A percentile compares a stretch with the other conserved stretches of the same genome.
These are phyloP conservation scores for Mus spretus DNA, from an alignment of 2,797 vertebrate genomes.

Conservation along the genomic window DNA sequence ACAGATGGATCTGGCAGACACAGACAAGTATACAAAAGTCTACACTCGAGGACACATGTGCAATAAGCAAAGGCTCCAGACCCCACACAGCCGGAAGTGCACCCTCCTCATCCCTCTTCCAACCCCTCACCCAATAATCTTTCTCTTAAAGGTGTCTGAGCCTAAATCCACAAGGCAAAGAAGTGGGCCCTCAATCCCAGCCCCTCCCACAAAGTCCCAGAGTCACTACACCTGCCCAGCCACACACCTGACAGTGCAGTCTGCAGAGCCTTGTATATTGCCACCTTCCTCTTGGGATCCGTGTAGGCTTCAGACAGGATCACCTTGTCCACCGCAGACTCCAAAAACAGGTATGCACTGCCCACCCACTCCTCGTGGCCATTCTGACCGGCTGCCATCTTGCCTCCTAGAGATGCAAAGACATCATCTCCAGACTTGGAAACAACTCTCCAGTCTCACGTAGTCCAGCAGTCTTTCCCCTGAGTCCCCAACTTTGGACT, in stretches of 20 bases:
- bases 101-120: not conserved
- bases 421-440: constrained; percentile 26
- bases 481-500: not conserved
- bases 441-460: not conserved
- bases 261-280: constrained; percentile 94
- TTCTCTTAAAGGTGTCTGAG: not conserved
- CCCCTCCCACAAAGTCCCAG: not conserved
- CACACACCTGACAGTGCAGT: constrained; percentile 93
- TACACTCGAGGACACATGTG: not conserved
- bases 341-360: constrained; percentile 95
- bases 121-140: not conserved
- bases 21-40: not conserved
- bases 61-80: constrained; percentile 5
- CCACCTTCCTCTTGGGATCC: constrained; percentile 91
- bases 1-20: not conserved
- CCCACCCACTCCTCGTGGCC: constrained; percentile 91
- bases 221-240: not conserved
- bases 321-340: constrained; percentile 89
- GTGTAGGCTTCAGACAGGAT: constrained; percentile 92
- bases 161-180: not conserved
- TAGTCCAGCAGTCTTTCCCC: not conserved
- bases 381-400: constrained; percentile 84
- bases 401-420: constrained; percentile 58
- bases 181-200: not conserved
- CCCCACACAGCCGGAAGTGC: not conserved